These are phyloP conservation scores for Dasypogon diadema DNA, from an alignment of 2,888 invertebrate species.

Conservation along the genomic window DNA sequence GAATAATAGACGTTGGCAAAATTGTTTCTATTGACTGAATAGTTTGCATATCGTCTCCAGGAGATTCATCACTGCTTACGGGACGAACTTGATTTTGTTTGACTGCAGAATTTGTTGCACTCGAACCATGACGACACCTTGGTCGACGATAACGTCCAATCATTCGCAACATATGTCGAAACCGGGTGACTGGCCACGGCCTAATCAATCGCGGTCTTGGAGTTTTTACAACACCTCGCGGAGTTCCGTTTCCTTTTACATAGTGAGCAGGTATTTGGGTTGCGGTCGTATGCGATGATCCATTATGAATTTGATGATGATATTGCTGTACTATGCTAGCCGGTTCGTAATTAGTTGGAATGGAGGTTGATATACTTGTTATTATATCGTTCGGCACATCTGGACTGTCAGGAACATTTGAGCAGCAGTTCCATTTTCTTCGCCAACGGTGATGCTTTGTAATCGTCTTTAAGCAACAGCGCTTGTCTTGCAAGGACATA, in stretches of 20 bases:
- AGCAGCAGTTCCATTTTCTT: constrained; percentile 74
- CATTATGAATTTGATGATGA: constrained; percentile 45
- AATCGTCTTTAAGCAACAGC: constrained; percentile 64
- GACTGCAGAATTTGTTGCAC: constrained; percentile 56
- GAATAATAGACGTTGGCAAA: constrained; percentile 66
- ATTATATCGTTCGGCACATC: constrained; percentile 71
- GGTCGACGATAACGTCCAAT: constrained; percentile 66
- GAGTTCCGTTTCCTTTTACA: constrained; percentile 57
- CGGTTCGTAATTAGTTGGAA: constrained; percentile 56
- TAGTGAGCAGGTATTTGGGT: constrained; percentile 61
- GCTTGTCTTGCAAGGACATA: constrained; percentile 58
- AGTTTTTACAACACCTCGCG: constrained; percentile 46
- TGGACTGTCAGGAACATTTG: constrained; percentile 73
- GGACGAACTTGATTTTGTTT: constrained; percentile 69
- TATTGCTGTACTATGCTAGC: constrained; percentile 51
- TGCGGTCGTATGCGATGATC: constrained; percentile 58
- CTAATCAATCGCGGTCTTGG: constrained; percentile 58
- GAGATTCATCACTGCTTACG: constrained; percentile 49
- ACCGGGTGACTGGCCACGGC: constrained; percentile 63
- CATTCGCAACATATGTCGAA: constrained; percentile 67
- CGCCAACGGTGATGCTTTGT: constrained; percentile 69
- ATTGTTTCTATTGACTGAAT: constrained; percentile 62
- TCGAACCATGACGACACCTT: constrained; percentile 61
- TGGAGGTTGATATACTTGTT: constrained; percentile 63
- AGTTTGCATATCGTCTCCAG: constrained; percentile 47